Conservation (phyloP, 2,113 vertebrate species). For the Sapajus apella region DNA sequence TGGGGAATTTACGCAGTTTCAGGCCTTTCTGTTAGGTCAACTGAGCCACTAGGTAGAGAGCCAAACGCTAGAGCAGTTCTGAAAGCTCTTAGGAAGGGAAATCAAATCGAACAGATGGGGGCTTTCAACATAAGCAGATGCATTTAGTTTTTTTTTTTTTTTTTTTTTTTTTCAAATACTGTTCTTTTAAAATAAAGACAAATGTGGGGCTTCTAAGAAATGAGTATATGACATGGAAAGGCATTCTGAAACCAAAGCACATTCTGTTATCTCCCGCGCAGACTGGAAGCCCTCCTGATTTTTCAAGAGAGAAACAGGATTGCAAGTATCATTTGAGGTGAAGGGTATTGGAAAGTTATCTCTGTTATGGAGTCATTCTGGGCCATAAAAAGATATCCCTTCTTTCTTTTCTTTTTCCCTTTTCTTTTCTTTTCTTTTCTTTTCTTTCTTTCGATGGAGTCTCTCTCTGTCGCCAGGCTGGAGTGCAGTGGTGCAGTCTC, state of each 20-base stretch:
- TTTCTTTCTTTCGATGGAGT: too few relatives aligned
- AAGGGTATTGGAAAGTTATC: neutral
- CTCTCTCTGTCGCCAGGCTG: too few relatives aligned
- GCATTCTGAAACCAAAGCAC: neutral
- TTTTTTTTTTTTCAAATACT: constrained; percentile 4
- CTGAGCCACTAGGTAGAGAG: neutral
- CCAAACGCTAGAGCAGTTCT: neutral
- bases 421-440: too few relatives aligned
- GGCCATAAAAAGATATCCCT: neutral
- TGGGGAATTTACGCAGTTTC: neutral
- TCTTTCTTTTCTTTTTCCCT: too few relatives aligned
- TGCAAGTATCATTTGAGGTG: neutral
- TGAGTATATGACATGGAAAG: neutral
- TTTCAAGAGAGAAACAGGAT: neutral
- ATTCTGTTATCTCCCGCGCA: neutral
- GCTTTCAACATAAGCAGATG: constrained; percentile 37
- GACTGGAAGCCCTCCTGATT: neutral
- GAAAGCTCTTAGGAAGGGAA: constrained; percentile 33
- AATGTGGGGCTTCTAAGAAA: constrained; percentile 5
- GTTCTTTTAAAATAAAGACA: constrained; percentile 56
- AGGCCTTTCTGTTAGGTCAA: neutral
- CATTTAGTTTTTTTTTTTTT: neutral
- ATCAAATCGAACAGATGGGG: neutral
- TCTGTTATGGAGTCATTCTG: neutral
- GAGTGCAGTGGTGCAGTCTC: too few relatives aligned